These are phyloP conservation scores for Aporophyla nigra DNA, from an alignment of 2,888 invertebrate species.

Conservation along the genomic window DNA sequence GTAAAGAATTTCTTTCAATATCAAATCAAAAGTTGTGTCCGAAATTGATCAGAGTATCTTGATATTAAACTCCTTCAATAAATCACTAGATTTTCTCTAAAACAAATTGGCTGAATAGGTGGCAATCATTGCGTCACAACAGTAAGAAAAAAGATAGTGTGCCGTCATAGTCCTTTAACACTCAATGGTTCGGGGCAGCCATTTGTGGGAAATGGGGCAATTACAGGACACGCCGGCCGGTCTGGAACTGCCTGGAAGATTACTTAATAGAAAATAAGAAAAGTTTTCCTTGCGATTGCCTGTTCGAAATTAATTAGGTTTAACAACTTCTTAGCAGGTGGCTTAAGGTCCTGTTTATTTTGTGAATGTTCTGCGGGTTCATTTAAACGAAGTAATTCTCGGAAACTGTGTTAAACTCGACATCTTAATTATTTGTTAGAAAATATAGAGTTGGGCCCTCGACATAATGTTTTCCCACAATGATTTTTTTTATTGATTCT, in stretches of 20 bases:
- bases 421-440: no score
- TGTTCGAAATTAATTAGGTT: constrained; percentile 60
- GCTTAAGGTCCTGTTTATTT: constrained; percentile 21
- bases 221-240: constrained; percentile 53
- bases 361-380: constrained; percentile 2
- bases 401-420: background rate
- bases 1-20: background rate
- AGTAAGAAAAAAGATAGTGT: constrained; percentile 47
- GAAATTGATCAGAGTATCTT: background rate
- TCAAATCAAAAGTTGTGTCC: background rate
- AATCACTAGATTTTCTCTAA: background rate
- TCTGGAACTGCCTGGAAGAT: constrained; percentile 45
- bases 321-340: constrained; percentile 40
- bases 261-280: constrained; percentile 67
- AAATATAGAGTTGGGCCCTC: background rate
- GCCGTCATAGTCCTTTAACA: constrained; percentile 52
- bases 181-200: constrained; percentile 51
- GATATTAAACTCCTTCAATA: background rate
- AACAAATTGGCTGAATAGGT: constrained; percentile 50
- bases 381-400: constrained; percentile 7
- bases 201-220: constrained; percentile 65
- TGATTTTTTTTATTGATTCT: background rate
- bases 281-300: constrained; percentile 58
- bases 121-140: constrained; percentile 37
- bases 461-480: background rate